Base-by-base conservation (phyloP, 2,888 invertebrate species). In the Nipponacmea schrenckii region DNA sequence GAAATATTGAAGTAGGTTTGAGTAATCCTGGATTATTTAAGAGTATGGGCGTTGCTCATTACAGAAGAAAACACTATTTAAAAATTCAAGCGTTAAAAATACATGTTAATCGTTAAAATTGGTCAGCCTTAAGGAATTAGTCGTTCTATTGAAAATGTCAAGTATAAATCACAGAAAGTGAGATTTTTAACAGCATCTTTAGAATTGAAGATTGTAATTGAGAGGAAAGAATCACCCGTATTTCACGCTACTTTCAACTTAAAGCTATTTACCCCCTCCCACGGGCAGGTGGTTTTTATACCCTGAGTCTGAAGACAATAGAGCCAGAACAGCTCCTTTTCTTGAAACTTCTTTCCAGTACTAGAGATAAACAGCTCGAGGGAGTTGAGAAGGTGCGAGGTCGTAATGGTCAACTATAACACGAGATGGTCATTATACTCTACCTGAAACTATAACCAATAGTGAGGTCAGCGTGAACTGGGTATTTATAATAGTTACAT, bases 101-200 rank as follows among this genome's bases (percentile, higher is more conserved):
- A 56, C 56, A 56, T 56, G 20, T 56, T 56, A 56, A 56, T 56
- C 56, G 20, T 24, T 56, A 24, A 56, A 56, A 56, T 56, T 56
- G 56, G 56, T 56, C 56, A 56, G 56, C 56, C 56, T 56, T 56
- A 56, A 56, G 56, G 56, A 56, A 56, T 56, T 56, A 56, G 56
- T 56, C 24, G 20, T 56, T 56, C 56, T 24, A 56, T 56, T 56
- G 56, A 56, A 20, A 24, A 56, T 56, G 56, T 56, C 56, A 56
- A 56, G 56, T 56, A 56, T 56, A 56, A 56, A 56, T 56, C 56
- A 56, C 20, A 24, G 24, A 56, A 56, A 56, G 56, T 56, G 56
- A 56, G 56, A 56, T 56, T 56, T 56, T 56, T 56, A 56, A 56
- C 56, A 56, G 20, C 56, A 56, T 56, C 56, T 56, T 56, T 56